Evolutionary conservation across 2,888 invertebrate species (phyloP).

Genomic region (Camponotus fellah): DNA sequence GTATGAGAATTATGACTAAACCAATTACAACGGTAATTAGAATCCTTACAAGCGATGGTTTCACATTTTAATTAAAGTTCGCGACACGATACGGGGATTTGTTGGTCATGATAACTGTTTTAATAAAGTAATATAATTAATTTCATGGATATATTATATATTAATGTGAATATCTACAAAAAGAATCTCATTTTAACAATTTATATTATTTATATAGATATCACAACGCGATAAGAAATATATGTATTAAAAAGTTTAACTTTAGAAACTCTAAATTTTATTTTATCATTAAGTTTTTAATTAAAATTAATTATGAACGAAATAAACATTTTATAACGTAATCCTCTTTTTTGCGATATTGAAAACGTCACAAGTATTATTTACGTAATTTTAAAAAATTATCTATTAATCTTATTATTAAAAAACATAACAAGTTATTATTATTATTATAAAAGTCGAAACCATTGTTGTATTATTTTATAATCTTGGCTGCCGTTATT

Average conservation of each 20-base stretch:
- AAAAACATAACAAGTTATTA: not conserved
- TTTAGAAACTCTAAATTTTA: not conserved
- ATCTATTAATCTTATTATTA: not conserved
- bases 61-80: constrained; percentile 47
- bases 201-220: no score
- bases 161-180: not conserved
- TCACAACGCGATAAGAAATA: not conserved
- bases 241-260: not conserved
- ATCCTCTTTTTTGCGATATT: not conserved
- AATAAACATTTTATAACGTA: not conserved
- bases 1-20: constrained; percentile 7
- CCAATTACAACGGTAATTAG: constrained; percentile 43
- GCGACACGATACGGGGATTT: not conserved
- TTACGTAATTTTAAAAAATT: not conserved
- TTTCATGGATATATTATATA: not conserved
- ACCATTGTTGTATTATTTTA: not conserved
- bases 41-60: constrained; percentile 9
- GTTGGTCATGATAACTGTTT: constrained; percentile 5
- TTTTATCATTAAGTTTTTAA: not conserved
- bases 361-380: not conserved
- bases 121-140: constrained; percentile 9
- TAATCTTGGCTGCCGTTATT: not conserved
- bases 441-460: not conserved
- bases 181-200: constrained; percentile 15
- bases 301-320: not conserved